Percentiles rank a stretch among this genome's conserved stretches.
phyloP scores from a whole-genome alignment of 2,797 vertebrate species.

The Pterois miles region DNA sequence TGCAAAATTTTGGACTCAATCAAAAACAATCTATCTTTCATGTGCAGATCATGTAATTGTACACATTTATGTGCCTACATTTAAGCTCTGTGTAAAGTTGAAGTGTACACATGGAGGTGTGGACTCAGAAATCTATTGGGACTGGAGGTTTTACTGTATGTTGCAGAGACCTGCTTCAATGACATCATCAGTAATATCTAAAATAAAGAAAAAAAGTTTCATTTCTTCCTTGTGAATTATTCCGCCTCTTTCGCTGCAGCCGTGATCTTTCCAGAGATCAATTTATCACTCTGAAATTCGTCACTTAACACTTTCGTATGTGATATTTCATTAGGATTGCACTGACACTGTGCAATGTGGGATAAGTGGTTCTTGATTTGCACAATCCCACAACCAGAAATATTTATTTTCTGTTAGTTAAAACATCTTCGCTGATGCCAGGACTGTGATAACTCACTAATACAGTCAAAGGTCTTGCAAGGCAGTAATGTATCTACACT shows the following conservation, averaged over 20 bases:
- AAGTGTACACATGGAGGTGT: not conserved
- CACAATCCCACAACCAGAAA: not conserved
- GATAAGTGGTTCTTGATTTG: not conserved
- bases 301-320: constrained; percentile 7
- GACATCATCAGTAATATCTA: not conserved
- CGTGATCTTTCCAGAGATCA: not conserved
- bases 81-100: not conserved
- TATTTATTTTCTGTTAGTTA: not conserved
- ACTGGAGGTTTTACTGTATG: not conserved
- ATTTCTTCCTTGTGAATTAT: not conserved
- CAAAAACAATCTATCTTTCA: not conserved
- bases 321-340: not conserved
- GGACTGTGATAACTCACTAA: not conserved
- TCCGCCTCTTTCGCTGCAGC: not conserved
- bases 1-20: not conserved
- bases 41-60: not conserved
- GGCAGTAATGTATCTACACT: constrained; percentile 23
- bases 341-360: not conserved
- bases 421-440: not conserved
- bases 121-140: not conserved
- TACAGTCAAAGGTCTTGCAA: constrained; percentile 53
- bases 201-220: not conserved
- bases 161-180: not conserved
- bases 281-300: too few relatives aligned
- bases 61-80: not conserved